phyloP scores from a whole-genome alignment of 2,113 vertebrate species.

The Spea multiplicata region DNA sequence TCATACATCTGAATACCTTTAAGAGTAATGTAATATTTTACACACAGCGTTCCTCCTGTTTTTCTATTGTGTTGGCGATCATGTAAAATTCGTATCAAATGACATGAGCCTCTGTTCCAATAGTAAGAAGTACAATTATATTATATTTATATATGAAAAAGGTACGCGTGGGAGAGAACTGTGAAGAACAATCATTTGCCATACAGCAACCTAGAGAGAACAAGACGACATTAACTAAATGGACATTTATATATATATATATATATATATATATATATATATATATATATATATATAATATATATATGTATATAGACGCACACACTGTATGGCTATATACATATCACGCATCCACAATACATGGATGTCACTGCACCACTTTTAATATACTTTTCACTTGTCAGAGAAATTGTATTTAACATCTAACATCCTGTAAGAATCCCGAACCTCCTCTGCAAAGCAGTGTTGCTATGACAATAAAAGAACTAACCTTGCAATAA shows the following conservation, averaged over 20 bases:
- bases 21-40: too few relatives aligned
- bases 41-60: too few relatives aligned
- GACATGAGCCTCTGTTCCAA: too few relatives aligned
- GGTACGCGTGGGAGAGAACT: not conserved
- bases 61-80: too few relatives aligned
- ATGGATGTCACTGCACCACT: not conserved
- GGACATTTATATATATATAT: too few relatives aligned
- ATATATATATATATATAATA: too few relatives aligned
- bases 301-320: too few relatives aligned
- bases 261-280: too few relatives aligned
- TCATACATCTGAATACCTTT: too few relatives aligned
- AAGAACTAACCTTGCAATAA: slow-evolving; percentile 49
- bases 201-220: not conserved
- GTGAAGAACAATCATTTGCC: not conserved
- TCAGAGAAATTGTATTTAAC: not conserved
- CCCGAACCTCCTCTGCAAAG: slow-evolving; percentile 49
- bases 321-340: too few relatives aligned
- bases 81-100: too few relatives aligned
- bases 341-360: not conserved
- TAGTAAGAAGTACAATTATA: too few relatives aligned
- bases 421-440: not conserved
- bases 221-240: not conserved
- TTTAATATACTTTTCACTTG: not conserved
- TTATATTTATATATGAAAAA: not conserved
- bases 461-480: slow-evolving; percentile 53